Base-by-base conservation (phyloP, 2,888 invertebrate species). In the Endotricha flammealis region DNA sequence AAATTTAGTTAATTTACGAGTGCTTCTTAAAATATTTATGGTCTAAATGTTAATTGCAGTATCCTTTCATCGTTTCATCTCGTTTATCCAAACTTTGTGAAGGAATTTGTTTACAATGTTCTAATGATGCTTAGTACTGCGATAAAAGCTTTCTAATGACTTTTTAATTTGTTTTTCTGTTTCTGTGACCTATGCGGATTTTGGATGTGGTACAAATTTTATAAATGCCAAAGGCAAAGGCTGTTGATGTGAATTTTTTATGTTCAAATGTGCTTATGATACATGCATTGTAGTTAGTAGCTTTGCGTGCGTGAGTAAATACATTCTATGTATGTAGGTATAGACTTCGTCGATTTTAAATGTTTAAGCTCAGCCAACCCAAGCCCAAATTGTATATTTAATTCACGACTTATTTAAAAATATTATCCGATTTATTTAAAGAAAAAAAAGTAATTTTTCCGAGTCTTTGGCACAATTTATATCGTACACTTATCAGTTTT, bases 41-140 rank as follows among this genome's bases (percentile, higher is more conserved):
- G 40, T 46, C 32, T 58, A 55, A 66, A 67, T 64, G 64, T 64
- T 68, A 66, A 71, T 65, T 67, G 61, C 56, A 38, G 38, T 20
- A n/a, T 8, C 8, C n/a, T 8, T 47, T 57, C 57, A 61, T 55
- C 62, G 63, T 67, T 66, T 68, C 58, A 64, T 63, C 63, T 63
- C 64, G 56, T 58, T 71, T 63, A 64, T 64, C 52, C 54, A 59
- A 69, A 67, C 60, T 67, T 64, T 59, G 60, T 56, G 52, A 55
- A 51, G 43, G 63, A 58, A 67, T 72, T 70, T 72, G 69, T 70
- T 69, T 70, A 65, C 66, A 66, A 60, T 69, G 63, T 56, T 56
- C 57, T 69, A 71, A 71, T 70, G 71, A 66, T 63, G 53, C 59
- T 58, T 46, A 48, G 48, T 49, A 49, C 55, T 41, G 48, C 50